A percentile compares a stretch with the other conserved stretches of the same genome.
phyloP scores from a whole-genome alignment of 23 tunicate species.

The Ascidia mentula region DNA sequence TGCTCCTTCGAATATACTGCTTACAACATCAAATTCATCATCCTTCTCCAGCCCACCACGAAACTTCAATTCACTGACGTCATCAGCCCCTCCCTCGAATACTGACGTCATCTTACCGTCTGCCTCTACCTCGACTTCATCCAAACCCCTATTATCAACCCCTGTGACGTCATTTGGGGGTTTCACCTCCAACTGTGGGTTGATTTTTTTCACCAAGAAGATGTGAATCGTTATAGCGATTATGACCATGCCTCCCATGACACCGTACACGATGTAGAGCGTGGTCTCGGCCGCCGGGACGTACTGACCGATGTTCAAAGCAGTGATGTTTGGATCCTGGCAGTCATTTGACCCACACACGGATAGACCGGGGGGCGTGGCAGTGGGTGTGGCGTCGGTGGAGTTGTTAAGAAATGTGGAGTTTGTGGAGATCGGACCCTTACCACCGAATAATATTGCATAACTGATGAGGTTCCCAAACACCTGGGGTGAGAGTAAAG shows the following conservation, averaged over 20 bases:
- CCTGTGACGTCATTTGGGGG: not conserved
- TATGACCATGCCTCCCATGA: slow-evolving; percentile 36
- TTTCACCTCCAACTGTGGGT: not conserved
- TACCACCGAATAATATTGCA: slow-evolving; percentile 34
- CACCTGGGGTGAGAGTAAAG: no score
- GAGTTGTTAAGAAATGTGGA: not conserved
- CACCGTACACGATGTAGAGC: slow-evolving; percentile 41
- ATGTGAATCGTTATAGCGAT: slow-evolving; percentile 29
- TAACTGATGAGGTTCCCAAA: slow-evolving; percentile 59
- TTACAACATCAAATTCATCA: not conserved
- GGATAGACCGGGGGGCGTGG: slow-evolving; percentile 19
- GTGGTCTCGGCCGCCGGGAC: slow-evolving; percentile 38
- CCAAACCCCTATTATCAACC: not conserved
- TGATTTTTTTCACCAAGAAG: not conserved
- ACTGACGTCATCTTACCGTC: not conserved
- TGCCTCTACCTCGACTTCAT: not conserved
- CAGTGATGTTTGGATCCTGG: slow-evolving; percentile 66
- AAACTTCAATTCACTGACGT: not conserved
- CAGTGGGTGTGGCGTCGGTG: not conserved
- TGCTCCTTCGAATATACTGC: not conserved
- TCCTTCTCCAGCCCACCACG: not conserved
- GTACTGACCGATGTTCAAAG: slow-evolving; percentile 34
- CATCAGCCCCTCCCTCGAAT: not conserved
- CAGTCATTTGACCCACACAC: slow-evolving; percentile 78
- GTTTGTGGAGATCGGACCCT: not conserved